These are phyloP conservation scores for Echinometra lucunter DNA, from an alignment of 53 echinoderm and acorn worm species.

Conservation along the genomic window DNA sequence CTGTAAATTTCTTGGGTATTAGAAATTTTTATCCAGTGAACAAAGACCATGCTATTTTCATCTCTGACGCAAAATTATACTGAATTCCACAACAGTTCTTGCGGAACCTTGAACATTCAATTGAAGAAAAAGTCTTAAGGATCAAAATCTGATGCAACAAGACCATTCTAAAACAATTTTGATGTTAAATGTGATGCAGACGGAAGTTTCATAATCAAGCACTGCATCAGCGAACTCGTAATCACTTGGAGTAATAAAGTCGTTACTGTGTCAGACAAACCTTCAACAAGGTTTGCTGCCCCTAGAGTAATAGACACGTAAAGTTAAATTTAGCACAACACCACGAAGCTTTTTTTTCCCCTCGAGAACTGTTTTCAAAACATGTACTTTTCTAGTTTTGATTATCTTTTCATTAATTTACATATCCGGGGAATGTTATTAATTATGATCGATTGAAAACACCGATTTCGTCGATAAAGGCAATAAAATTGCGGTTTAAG, in stretches of 20 bases:
- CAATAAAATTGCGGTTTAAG: slow-evolving; percentile 2
- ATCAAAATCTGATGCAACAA: not conserved
- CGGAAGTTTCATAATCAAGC: not conserved
- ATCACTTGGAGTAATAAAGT: not conserved
- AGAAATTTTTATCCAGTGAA: too few relatives aligned
- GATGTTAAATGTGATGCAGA: not conserved
- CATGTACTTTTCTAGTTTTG: not conserved
- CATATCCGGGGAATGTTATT: not conserved
- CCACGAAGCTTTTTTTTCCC: not conserved
- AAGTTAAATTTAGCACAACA: not conserved
- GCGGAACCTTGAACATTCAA: too few relatives aligned
- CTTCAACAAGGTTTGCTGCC: not conserved
- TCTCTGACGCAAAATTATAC: too few relatives aligned
- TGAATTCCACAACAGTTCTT: too few relatives aligned
- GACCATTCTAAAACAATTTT: not conserved
- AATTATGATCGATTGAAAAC: not conserved
- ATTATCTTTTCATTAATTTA: not conserved
- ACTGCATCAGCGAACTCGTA: not conserved
- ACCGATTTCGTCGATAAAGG: not conserved
- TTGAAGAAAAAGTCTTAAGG: too few relatives aligned
- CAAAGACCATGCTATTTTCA: not conserved
- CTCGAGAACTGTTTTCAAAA: not conserved
- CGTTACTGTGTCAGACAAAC: not conserved
- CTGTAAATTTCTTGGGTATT: too few relatives aligned
- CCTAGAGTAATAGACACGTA: not conserved